These are phyloP conservation scores for Schrankia costaestrigalis DNA, from an alignment of 2,888 invertebrate species.

Conservation along the genomic window DNA sequence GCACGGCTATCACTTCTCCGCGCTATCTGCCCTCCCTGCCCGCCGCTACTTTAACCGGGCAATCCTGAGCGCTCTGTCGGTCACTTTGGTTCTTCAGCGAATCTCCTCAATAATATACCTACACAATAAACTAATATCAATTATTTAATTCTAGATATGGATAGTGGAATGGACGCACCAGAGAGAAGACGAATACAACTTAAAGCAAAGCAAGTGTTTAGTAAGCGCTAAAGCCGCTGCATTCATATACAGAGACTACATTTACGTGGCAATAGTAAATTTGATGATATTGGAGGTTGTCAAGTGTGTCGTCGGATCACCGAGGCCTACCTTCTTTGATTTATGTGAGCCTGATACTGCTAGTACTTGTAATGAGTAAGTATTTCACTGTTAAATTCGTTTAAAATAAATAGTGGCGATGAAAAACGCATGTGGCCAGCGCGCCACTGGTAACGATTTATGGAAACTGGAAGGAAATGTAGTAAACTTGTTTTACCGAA, in stretches of 20 bases:
- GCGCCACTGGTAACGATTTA: too few species aligned
- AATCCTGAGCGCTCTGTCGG: too few species aligned
- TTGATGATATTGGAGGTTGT: conserved; percentile 82
- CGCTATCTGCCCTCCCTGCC: too few species aligned
- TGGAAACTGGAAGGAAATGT: too few species aligned
- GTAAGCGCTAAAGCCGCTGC: conserved; percentile 64
- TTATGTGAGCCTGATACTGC: conserved; percentile 85
- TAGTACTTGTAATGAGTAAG: conserved; percentile 81
- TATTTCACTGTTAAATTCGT: conserved; percentile 7
- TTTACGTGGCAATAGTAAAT: conserved; percentile 82
- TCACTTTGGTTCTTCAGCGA: too few species aligned
- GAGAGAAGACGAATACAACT: conserved; percentile 63
- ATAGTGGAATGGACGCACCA: conserved; percentile 64
- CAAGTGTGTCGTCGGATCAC: conserved; percentile 85
- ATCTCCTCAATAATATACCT: too few species aligned
- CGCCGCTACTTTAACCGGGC: too few species aligned
- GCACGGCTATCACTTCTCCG: too few species aligned
- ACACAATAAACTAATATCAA: too few species aligned
- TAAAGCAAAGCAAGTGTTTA: conserved; percentile 63
- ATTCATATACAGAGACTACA: conserved; percentile 81
- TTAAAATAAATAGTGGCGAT: neutral
- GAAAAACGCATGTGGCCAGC: too few species aligned
- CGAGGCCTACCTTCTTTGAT: conserved; percentile 88
- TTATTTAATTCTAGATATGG: conserved; percentile 75
- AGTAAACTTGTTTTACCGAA: too few species aligned